These are phyloP conservation scores for Neoascia interrupta DNA, from an alignment of 2,888 invertebrate genomes.

Conservation along the genomic window DNA sequence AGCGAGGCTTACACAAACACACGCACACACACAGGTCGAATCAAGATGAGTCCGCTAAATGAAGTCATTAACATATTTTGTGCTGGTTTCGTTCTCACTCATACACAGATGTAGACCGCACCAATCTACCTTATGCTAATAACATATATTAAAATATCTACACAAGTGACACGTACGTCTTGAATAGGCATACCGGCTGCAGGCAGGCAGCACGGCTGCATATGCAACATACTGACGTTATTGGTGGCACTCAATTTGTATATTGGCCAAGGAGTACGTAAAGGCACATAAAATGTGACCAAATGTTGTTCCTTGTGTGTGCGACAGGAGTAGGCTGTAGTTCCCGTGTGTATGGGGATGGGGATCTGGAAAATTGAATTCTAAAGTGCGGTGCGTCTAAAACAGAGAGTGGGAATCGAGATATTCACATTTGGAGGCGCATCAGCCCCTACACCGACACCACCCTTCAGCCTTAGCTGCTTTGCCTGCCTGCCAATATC, in stretches of 20 bases:
- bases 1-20: slow-evolving; percentile 1
- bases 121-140: slow-evolving; percentile 35
- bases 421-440: neutral
- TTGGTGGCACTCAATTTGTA: slow-evolving; percentile 70
- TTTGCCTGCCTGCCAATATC: slow-evolving; percentile 45
- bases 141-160: slow-evolving; percentile 59
- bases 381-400: neutral
- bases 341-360: neutral
- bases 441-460: neutral
- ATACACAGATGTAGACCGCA: neutral
- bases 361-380: slow-evolving; percentile 23
- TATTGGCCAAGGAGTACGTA: slow-evolving; percentile 66
- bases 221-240: slow-evolving; percentile 50
- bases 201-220: slow-evolving; percentile 40
- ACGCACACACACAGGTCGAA: neutral
- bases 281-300: slow-evolving; percentile 61
- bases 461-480: neutral
- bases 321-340: no score
- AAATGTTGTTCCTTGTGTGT: slow-evolving; percentile 22
- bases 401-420: neutral
- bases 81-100: slow-evolving; percentile 22
- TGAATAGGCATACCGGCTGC: neutral
- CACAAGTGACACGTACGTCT: slow-evolving; percentile 62
- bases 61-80: slow-evolving; percentile 67
- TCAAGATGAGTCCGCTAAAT: slow-evolving; percentile 49